Conservation (phyloP, 2,797 vertebrate genomes). For the Silurus lanzhouensis region DNA sequence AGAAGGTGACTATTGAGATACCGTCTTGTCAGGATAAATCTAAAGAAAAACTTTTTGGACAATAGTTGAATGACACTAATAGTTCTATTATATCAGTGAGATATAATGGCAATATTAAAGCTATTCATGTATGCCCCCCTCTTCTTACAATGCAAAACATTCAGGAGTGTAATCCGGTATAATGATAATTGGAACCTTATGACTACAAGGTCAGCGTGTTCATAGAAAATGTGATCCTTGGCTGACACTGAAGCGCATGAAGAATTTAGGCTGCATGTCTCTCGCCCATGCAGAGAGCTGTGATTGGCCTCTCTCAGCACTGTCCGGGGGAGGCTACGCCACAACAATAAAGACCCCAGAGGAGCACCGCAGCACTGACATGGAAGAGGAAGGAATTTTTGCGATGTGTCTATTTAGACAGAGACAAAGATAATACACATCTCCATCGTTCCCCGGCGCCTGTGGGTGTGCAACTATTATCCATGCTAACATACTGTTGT, state of each 20-base stretch:
- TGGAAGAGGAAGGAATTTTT: slow-evolving; percentile 60
- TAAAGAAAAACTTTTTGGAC: too few relatives aligned
- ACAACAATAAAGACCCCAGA: slow-evolving; percentile 38
- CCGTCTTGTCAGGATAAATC: too few relatives aligned
- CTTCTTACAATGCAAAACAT: not conserved
- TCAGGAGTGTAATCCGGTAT: not conserved
- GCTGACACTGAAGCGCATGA: slow-evolving; percentile 28
- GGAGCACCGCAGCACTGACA: slow-evolving; percentile 40
- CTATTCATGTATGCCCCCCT: not conserved
- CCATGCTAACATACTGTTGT: not conserved
- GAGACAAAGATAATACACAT: slow-evolving; percentile 60
- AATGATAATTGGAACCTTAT: slow-evolving; percentile 32
- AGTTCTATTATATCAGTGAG: not conserved
- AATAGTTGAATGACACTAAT: not conserved
- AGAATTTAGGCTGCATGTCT: slow-evolving; percentile 45
- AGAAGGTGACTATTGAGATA: not conserved
- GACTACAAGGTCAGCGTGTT: slow-evolving; percentile 25
- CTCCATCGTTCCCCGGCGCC: slow-evolving; percentile 41
- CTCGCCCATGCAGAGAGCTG: slow-evolving; percentile 44
- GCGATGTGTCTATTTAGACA: slow-evolving; percentile 50
- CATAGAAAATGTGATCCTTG: slow-evolving; percentile 32
- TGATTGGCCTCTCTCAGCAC: slow-evolving; percentile 45
- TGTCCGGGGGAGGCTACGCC: slow-evolving; percentile 38
- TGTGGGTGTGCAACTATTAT: slow-evolving; percentile 53
- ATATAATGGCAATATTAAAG: not conserved